phyloP scores from a whole-genome alignment of 1,140 invertebrate genomes.

The Drosophila carrolli region DNA sequence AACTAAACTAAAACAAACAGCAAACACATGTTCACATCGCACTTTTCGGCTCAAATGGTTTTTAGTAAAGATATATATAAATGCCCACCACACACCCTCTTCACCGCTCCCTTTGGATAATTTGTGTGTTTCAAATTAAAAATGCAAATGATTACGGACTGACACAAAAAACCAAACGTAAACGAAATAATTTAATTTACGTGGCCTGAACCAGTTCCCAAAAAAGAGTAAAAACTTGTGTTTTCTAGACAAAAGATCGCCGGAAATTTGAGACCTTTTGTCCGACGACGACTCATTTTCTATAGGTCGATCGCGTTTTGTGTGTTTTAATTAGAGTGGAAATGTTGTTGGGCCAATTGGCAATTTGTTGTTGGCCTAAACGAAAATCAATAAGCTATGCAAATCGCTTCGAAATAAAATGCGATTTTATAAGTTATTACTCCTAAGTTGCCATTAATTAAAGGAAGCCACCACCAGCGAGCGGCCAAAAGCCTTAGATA shows the following conservation, averaged over 20 bases:
- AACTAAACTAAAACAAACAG: conserved; percentile 39
- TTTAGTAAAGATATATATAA: conserved; percentile 31
- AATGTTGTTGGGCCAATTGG: conserved; percentile 37
- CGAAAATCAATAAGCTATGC: conserved; percentile 72
- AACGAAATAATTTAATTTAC: conserved; percentile 75
- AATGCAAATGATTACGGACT: conserved; percentile 69
- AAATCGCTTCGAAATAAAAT: conserved; percentile 58
- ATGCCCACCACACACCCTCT: conserved; percentile 6
- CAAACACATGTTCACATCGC: conserved; percentile 79
- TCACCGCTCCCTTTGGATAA: conserved; percentile 31
- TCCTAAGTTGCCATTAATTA: conserved; percentile 82
- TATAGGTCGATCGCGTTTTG: conserved; percentile 47
- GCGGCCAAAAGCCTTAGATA: conserved; percentile 46
- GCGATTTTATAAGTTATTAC: conserved; percentile 81
- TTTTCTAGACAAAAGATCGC: conserved; percentile 59
- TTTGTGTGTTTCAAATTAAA: conserved; percentile 80
- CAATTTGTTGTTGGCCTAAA: conserved; percentile 65
- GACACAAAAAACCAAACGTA: conserved; percentile 5
- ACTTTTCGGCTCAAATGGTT: conserved; percentile 58
- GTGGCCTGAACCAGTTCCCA: conserved; percentile 52
- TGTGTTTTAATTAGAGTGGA: conserved; percentile 80
- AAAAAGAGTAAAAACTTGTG: conserved; percentile 15
- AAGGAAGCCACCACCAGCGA: conserved; percentile 42
- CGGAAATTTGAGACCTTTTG: conserved; percentile 76
- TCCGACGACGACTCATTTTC: conserved; percentile 51